Percentiles rank a stretch among this genome's conserved stretches.
Evolutionary conservation across 1,140 invertebrate genomes (phyloP).

Genomic region (Propsilocerus akamusi): DNA sequence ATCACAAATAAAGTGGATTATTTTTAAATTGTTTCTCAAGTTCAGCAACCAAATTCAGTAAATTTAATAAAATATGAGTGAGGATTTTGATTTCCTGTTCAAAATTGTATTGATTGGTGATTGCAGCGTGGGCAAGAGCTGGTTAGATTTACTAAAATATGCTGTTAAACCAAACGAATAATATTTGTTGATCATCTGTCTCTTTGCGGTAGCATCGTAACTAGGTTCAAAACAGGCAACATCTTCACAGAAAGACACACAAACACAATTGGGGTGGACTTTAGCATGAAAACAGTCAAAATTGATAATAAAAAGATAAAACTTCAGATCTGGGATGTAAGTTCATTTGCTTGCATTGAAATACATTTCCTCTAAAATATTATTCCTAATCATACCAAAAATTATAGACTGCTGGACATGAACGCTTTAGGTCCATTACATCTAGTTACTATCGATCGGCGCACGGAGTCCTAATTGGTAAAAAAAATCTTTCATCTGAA

Average conservation of each 20-base stretch:
- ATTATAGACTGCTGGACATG: conserved; percentile 89
- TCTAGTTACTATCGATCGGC: conserved; percentile 89
- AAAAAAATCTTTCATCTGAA: conserved; percentile 10
- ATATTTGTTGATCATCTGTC: background rate
- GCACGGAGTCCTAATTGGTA: conserved; percentile 73
- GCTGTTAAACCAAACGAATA: background rate
- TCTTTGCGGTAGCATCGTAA: conserved; percentile 42
- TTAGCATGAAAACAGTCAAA: conserved; percentile 88
- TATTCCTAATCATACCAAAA: conserved; percentile 38
- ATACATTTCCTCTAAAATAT: too few species aligned
- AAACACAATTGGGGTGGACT: conserved; percentile 90
- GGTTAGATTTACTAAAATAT: background rate
- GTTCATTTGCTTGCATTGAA: too few species aligned
- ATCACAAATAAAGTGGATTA: too few species aligned
- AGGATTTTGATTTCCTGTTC: conserved; percentile 61
- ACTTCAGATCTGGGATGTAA: background rate
- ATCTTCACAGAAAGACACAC: conserved; percentile 76
- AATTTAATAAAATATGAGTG: conserved; percentile 13
- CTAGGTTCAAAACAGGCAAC: conserved; percentile 82
- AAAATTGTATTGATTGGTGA: conserved; percentile 72
- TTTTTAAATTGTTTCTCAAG: too few species aligned
- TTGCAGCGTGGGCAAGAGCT: conserved; percentile 69
- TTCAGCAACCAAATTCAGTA: too few species aligned
- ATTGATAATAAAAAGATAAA: conserved; percentile 57
- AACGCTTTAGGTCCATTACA: conserved; percentile 80